Evolutionary conservation across 92 coral and sea anemone species (phyloP).

Genomic region (Phenganax marumi): DNA sequence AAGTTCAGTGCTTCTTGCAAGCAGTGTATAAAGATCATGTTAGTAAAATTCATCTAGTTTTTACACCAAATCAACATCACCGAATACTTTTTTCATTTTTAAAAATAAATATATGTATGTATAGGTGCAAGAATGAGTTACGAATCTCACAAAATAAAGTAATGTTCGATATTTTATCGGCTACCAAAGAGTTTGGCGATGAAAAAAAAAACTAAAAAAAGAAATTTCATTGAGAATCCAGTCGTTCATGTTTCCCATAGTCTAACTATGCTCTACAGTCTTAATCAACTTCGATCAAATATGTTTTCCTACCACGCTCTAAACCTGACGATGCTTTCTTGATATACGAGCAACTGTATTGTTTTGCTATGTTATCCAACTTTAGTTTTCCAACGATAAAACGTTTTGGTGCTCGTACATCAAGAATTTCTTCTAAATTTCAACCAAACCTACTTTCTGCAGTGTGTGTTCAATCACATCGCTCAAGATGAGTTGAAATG

Average conservation of each 20-base stretch:
- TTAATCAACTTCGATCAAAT: too few species aligned
- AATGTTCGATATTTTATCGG: too few species aligned
- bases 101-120: constrained; percentile 21
- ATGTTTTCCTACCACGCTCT: too few species aligned
- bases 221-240: neutral
- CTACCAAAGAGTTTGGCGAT: too few species aligned
- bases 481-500: constrained; percentile 81
- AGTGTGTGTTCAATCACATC: neutral
- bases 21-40: neutral
- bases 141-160: neutral
- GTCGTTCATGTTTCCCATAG: neutral
- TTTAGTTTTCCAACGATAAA: too few species aligned
- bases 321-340: too few species aligned
- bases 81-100: constrained; percentile 16
- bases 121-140: constrained; percentile 15
- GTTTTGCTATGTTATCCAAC: too few species aligned
- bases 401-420: too few species aligned
- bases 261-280: constrained; percentile 3
- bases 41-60: neutral
- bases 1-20: constrained; percentile 3
- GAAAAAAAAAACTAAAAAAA: too few species aligned
- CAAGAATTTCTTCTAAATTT: too few species aligned
- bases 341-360: too few species aligned
- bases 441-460: too few species aligned
- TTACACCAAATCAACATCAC: neutral